A percentile compares a stretch with the other conserved stretches of the same genome.
Conservation (phyloP, 53 echinoderm and acorn worm species). For the Hippasteria phrygiana region DNA sequence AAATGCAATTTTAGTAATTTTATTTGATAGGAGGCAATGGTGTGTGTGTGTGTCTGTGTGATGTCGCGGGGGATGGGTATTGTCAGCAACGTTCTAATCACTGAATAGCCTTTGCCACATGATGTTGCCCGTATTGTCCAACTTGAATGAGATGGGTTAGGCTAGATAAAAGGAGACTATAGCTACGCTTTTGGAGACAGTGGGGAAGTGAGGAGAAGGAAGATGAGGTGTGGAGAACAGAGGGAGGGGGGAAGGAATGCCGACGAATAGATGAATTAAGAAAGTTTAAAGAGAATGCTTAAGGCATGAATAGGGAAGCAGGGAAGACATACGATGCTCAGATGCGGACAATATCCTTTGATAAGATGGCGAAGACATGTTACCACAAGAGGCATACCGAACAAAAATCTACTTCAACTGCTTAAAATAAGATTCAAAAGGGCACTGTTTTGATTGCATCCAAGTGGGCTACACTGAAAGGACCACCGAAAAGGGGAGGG, state of each 20-base stretch:
- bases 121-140: constrained; percentile 35
- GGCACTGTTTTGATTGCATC: too few species aligned
- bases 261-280: background rate
- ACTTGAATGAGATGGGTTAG: constrained; percentile 2
- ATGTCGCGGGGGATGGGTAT: constrained; percentile 22
- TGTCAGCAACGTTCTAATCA: constrained; percentile 8
- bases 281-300: background rate
- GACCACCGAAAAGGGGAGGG: too few species aligned
- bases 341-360: too few species aligned
- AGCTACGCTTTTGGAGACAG: background rate
- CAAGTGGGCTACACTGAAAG: too few species aligned
- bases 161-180: constrained; percentile 12
- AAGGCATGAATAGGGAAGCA: too few species aligned
- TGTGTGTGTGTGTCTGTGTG: constrained; percentile 25
- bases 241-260: background rate
- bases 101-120: constrained; percentile 4
- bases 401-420: too few species aligned
- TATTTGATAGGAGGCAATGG: constrained; percentile 57
- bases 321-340: too few species aligned
- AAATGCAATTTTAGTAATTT: constrained; percentile 63
- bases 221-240: background rate
- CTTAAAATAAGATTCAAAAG: too few species aligned
- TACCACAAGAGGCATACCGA: too few species aligned
- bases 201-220: background rate
- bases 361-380: too few species aligned